phyloP scores from a whole-genome alignment of 2,113 vertebrate genomes.

The Pogona vitticeps region DNA sequence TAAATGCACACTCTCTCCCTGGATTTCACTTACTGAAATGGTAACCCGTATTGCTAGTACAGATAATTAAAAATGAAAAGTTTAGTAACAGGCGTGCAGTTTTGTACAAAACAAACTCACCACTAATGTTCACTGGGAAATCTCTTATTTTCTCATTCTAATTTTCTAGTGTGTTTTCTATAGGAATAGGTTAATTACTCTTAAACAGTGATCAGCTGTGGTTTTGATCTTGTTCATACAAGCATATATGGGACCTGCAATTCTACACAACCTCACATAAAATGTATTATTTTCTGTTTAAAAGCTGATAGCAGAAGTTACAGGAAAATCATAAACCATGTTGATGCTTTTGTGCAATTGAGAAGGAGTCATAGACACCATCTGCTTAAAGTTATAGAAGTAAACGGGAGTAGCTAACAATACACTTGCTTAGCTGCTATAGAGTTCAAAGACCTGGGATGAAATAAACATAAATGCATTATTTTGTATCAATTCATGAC shows the following conservation, averaged over 20 bases:
- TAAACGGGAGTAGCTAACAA: not conserved
- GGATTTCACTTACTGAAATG: conserved; percentile 31
- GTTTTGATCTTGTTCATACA: not conserved
- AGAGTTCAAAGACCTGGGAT: not conserved
- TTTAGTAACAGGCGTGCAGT: not conserved
- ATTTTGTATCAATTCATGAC: not conserved
- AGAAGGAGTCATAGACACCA: not conserved
- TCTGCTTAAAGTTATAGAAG: not conserved
- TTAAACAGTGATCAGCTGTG: not conserved
- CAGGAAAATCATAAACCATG: not conserved
- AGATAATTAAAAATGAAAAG: conserved; percentile 20
- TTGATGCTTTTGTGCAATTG: not conserved
- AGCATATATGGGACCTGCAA: fast-evolving
- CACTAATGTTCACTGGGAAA: not conserved
- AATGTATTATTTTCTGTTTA: not conserved
- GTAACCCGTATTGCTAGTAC: conserved; percentile 3
- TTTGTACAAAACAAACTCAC: conserved; percentile 32
- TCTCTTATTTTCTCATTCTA: not conserved
- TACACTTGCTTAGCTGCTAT: not conserved
- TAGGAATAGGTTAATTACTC: not conserved
- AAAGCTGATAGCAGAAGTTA: not conserved
- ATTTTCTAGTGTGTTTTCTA: not conserved
- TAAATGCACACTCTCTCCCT: conserved; percentile 40
- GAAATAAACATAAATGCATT: not conserved
- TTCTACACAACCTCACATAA: not conserved